Base-by-base conservation (phyloP, 2,113 vertebrate species). In the Grus americana region DNA sequence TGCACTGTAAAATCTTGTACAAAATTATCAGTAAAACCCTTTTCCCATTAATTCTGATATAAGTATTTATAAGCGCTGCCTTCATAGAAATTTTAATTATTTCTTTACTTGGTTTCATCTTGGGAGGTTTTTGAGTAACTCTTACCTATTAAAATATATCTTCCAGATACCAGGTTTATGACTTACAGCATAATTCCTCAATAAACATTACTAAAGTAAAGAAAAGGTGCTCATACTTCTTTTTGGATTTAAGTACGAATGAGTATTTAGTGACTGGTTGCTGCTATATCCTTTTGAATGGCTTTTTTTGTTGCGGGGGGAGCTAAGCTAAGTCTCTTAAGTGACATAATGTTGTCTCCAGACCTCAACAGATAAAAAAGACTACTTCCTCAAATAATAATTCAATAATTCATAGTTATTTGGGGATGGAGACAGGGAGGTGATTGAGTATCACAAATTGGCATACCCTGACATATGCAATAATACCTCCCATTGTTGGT, bases 261-360 rank as follows among this genome's bases (percentile, higher is more conserved):
- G 3, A 66, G 42, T 55, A 46, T 23, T 22, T 38, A 54, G 26
- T 59, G 57, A 75, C 24, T 0, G 0, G 34, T 54, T 63, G 54
- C 59, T 73, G 42, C 62, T 76, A 2, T 26, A 47, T 54, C 36
- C 66, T 91, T 92, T 62, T 47, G 17, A 66, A 88, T 15, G 57
- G 21, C 16, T 76, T 68, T 76, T 75, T 88, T 29, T 67, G 8
- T 9, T 36, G 19, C 9, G 4, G 5, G 19, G 23, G 34, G 20
- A 62, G 23, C 38, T 84, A 71, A 79, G 46, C 23, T 54, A 88
- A 82, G 23, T 7, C 38, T 29, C 20, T 80, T 21, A 63, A 76
- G 24, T 26, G 38, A 40, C 34, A 38, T 26, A 68, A 70, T 30
- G 52, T n/a, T 50, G 19, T 68, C 8, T 66, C 55, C 40, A 65